Percentiles rank a stretch among this genome's conserved stretches.
phyloP scores from a whole-genome alignment of 2,113 vertebrate genomes.

The Caranx melampygus region DNA sequence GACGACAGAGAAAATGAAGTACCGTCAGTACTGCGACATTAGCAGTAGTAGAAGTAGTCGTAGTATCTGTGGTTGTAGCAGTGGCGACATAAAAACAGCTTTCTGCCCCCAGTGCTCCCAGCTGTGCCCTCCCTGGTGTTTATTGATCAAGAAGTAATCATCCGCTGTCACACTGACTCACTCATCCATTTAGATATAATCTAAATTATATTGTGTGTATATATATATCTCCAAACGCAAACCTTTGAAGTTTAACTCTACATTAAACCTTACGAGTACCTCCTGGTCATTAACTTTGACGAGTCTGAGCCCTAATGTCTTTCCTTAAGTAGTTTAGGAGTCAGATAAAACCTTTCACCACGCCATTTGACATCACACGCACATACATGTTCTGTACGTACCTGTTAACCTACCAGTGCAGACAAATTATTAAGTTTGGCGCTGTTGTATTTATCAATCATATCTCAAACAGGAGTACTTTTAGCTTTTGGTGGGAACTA shows the following conservation, averaged over 20 bases:
- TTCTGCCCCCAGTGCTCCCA: constrained; percentile 34
- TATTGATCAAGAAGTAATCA: constrained; percentile 54
- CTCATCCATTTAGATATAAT: constrained; percentile 9
- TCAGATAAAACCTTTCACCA: background rate
- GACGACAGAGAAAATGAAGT: background rate
- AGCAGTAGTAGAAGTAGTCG: background rate
- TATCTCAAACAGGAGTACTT: no score
- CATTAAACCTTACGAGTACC: background rate
- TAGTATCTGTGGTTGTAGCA: background rate
- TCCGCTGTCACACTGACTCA: constrained; percentile 30
- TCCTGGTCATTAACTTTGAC: background rate
- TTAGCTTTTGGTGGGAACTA: no score
- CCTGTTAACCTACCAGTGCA: no score
- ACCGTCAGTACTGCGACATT: background rate
- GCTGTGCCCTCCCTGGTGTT: constrained; percentile 26
- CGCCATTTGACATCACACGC: background rate
- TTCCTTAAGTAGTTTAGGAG: background rate
- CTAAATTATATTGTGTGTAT: background rate
- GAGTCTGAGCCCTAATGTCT: background rate
- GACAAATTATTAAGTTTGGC: no score
- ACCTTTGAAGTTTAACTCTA: background rate
- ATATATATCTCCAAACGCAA: background rate
- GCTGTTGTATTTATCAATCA: no score
- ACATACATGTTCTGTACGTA: background rate
- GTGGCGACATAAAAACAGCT: constrained; percentile 41